These are phyloP conservation scores for Palythoa grandiflora DNA, from an alignment of 92 coral and sea anemone genomes.

Conservation along the genomic window DNA sequence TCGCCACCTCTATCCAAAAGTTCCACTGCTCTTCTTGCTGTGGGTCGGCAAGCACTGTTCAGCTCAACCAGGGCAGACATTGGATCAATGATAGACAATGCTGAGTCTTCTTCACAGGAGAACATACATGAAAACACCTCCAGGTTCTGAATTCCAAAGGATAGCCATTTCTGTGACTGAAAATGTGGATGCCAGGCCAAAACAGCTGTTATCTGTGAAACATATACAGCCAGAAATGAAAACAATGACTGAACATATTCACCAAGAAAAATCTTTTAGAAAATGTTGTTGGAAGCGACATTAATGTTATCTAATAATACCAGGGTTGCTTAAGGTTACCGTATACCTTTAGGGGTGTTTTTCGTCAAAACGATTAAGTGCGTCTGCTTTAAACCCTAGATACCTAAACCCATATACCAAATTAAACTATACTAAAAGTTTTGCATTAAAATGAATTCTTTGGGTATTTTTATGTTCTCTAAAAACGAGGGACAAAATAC, in stretches of 20 bases:
- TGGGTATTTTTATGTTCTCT: too few species aligned
- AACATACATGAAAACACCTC: constrained; percentile 96
- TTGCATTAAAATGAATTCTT: too few species aligned
- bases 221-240: not conserved
- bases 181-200: constrained; percentile 99
- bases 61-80: constrained; percentile 92
- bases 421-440: too few species aligned
- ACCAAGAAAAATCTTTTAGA: not conserved
- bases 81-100: constrained; percentile 95
- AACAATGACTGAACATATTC: not conserved
- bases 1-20: constrained; percentile 87
- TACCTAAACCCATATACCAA: too few species aligned
- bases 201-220: constrained; percentile 87
- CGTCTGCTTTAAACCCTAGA: too few species aligned
- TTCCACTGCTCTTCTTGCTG: constrained; percentile 83
- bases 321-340: too few species aligned
- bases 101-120: constrained; percentile 97
- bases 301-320: too few species aligned
- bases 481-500: too few species aligned
- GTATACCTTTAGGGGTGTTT: too few species aligned
- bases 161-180: constrained; percentile 94
- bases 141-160: constrained; percentile 93
- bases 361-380: too few species aligned
- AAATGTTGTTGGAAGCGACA: not conserved
- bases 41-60: constrained; percentile 83